Percentiles rank a stretch among this genome's conserved stretches.
phyloP scores from a whole-genome alignment of 2,113 vertebrate genomes.

The Gallinago jamesoni region DNA sequence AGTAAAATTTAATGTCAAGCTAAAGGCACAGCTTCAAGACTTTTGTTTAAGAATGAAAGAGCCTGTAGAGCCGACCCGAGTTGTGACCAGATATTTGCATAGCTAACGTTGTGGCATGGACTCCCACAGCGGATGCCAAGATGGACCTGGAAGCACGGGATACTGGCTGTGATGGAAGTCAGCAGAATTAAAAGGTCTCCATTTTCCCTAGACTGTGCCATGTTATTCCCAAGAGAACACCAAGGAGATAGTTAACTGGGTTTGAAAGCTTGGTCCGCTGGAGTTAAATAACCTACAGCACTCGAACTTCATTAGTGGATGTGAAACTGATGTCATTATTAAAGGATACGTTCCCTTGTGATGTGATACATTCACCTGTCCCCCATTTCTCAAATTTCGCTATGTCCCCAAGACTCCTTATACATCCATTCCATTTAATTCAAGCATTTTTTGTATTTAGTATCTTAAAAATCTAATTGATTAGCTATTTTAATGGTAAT shows the following conservation, averaged over 20 bases:
- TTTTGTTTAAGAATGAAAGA: neutral
- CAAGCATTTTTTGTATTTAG: neutral
- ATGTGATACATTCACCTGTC: neutral
- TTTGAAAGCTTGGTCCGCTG: slow-evolving; percentile 24
- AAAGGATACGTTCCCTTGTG: neutral
- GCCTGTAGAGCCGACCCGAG: neutral
- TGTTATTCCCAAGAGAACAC: neutral
- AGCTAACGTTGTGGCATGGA: neutral
- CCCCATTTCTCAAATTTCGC: neutral
- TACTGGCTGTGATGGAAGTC: neutral
- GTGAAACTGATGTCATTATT: slow-evolving; percentile 41
- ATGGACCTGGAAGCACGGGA: neutral
- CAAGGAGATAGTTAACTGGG: neutral
- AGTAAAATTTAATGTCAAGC: neutral
- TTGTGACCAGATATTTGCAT: neutral
- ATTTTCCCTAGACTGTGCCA: neutral
- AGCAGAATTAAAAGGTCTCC: neutral
- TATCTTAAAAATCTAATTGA: neutral
- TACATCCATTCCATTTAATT: neutral
- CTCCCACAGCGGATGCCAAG: neutral
- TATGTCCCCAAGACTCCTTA: neutral
- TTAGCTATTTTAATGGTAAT: neutral
- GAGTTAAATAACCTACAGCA: slow-evolving; percentile 10
- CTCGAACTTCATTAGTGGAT: neutral
- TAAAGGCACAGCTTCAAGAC: neutral